Base-by-base conservation (phyloP, 2,113 vertebrate species). In the Malurus alboscapulatus region DNA sequence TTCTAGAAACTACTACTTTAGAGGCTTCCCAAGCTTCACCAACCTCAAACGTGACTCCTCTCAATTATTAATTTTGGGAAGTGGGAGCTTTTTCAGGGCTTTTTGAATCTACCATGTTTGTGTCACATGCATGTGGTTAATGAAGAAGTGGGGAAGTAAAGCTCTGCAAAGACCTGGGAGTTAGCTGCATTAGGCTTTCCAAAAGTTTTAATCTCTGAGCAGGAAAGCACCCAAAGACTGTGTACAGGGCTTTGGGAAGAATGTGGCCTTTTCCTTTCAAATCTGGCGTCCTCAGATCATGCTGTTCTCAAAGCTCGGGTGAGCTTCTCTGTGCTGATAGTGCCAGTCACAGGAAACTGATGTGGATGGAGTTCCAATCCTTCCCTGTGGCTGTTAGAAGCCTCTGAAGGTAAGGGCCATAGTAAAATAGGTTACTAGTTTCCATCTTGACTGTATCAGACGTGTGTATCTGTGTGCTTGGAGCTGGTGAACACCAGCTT, bases 111-210 rank as follows among this genome's bases (percentile, higher is more conserved):
- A 2, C 26, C 29, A 12, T 1, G 3, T 68, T 65, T 57, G 45
- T 55, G 26, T 81, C 6, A 6, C n/a, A 18, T 5, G 2, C 17
- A 8, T 4, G 27, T 57, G 15, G 18, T 65, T 84, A 38, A 54
- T 54, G 50, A 65, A 76, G 44, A 86, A 63, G 30, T 27, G 9
- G 36, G 40, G 15, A 61, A 69, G 51, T 68, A 42, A 67, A 71
- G 29, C 44, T 76, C 51, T 24, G n/a, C 51, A n/a, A 34, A 50
- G 50, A 53, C 45, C 20, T 77, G 24, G n/a, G 26, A 83, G 18
- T 76, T 83, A 55, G 48, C 65, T 93, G 54, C 34, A 25, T 86
- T 63, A 51, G n/a, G 19, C 55, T 94, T 93, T 84, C 65, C 68
- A 47, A 38, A 83, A 44, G 21, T 47, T 79, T 58, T 80, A 67